These are phyloP conservation scores for Cyaniris semiargus DNA, from an alignment of 2,888 invertebrate species.

Conservation along the genomic window DNA sequence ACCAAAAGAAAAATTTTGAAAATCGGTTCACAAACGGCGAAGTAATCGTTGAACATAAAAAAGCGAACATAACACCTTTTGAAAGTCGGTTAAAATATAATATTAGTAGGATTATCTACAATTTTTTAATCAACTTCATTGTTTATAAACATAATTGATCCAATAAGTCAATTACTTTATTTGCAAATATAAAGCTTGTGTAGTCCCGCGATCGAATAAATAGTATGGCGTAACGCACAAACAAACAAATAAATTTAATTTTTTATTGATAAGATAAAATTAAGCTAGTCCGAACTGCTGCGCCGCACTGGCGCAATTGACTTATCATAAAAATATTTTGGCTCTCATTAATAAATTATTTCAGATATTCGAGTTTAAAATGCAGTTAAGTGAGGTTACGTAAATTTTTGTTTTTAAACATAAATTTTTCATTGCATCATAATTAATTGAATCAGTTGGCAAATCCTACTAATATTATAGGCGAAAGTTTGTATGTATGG, in stretches of 20 bases:
- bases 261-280: constrained; percentile 17
- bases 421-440: background rate
- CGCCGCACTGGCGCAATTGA: background rate
- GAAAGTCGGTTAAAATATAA: too few relatives aligned
- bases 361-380: constrained; percentile 1
- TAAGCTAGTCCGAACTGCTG: constrained; percentile 2
- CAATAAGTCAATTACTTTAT: background rate
- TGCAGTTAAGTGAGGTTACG: constrained; percentile 5
- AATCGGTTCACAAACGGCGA: too few relatives aligned
- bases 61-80: too few relatives aligned
- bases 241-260: background rate
- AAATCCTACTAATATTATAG: background rate
- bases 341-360: background rate
- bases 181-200: background rate
- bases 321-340: constrained; percentile 11
- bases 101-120: too few relatives aligned
- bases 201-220: background rate
- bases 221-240: background rate
- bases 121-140: too few relatives aligned
- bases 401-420: background rate
- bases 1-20: too few relatives aligned
- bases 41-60: too few relatives aligned
- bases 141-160: background rate
- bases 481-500: too few relatives aligned
- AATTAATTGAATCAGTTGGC: background rate